These are phyloP conservation scores for Yponomeuta evonymella DNA, from an alignment of 2,888 invertebrate genomes.

Conservation along the genomic window DNA sequence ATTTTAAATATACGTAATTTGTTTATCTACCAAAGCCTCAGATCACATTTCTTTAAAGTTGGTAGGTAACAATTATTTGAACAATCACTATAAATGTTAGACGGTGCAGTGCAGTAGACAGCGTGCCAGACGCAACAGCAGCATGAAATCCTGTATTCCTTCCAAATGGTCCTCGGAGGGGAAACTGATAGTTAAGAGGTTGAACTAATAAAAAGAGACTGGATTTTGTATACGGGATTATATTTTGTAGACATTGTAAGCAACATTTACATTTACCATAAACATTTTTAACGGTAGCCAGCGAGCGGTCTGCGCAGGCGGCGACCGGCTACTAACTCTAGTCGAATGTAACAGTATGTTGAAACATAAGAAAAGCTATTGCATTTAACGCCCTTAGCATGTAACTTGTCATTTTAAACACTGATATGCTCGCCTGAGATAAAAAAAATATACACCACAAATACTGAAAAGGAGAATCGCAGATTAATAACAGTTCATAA, in stretches of 20 bases:
- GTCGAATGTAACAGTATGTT: constrained; percentile 72
- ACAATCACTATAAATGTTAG: not conserved
- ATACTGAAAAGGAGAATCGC: constrained; percentile 73
- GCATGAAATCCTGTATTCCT: too few relatives aligned
- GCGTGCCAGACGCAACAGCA: too few relatives aligned
- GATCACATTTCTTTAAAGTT: too few relatives aligned
- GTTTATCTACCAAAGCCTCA: too few relatives aligned
- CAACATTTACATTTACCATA: constrained; percentile 74
- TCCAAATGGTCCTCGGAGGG: too few relatives aligned
- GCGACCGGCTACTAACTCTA: constrained; percentile 55
- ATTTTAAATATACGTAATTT: too few relatives aligned
- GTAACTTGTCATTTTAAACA: not conserved
- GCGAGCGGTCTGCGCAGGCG: constrained; percentile 28
- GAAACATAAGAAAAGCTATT: constrained; percentile 52
- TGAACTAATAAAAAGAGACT: constrained; percentile 46
- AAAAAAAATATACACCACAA: constrained; percentile 64
- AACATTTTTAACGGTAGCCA: constrained; percentile 58
- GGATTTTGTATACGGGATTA: constrained; percentile 62
- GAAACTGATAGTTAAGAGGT: not conserved
- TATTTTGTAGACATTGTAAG: constrained; percentile 76
- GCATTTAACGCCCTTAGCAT: constrained; percentile 14
- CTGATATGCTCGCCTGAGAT: constrained; percentile 41
- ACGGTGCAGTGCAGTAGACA: too few relatives aligned
- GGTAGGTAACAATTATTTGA: not conserved
- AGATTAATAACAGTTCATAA: constrained; percentile 63